Evolutionary conservation across 1,140 invertebrate species (phyloP).

Genomic region (Microplitis demolitor): DNA sequence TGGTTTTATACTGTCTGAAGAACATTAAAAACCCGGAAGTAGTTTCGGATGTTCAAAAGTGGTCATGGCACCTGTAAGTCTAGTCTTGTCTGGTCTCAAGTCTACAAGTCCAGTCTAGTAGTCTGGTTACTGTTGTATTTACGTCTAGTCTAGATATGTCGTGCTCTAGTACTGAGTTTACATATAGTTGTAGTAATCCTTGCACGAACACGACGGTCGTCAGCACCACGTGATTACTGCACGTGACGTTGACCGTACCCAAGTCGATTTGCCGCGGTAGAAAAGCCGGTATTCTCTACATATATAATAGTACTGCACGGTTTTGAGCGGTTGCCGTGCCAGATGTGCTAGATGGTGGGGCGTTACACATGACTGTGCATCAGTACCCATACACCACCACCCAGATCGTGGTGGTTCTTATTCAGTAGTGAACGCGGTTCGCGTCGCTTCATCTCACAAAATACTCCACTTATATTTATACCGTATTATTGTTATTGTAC

Average conservation of each 20-base stretch:
- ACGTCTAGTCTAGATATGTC: too few relatives aligned
- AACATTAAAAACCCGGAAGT: too few relatives aligned
- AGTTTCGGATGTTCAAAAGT: too few relatives aligned
- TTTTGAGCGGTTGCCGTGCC: constrained; percentile 1
- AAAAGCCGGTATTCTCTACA: constrained; percentile 11
- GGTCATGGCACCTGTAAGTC: too few relatives aligned
- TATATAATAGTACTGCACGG: too few relatives aligned
- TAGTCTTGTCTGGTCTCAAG: too few relatives aligned
- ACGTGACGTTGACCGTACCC: constrained; percentile 7
- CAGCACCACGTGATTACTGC: constrained; percentile 20
- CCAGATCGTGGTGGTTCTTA: constrained; percentile 1
- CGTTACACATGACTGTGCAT: neutral
- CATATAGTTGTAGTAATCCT: neutral
- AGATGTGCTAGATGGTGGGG: constrained; percentile 27
- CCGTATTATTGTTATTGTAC: too few relatives aligned
- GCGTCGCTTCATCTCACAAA: neutral
- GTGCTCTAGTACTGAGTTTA: neutral
- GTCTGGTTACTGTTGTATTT: too few relatives aligned
- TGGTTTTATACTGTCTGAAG: too few relatives aligned
- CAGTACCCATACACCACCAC: neutral
- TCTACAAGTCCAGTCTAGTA: too few relatives aligned
- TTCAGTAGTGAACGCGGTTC: constrained; percentile 2
- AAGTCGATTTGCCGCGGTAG: constrained; percentile 1
- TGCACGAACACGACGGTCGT: neutral
- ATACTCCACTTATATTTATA: too few relatives aligned